Evolutionary conservation across 2,797 vertebrate species (phyloP), one percentile per base, ranked within the genome.

Genomic region (Anomalospiza imberbis): DNA sequence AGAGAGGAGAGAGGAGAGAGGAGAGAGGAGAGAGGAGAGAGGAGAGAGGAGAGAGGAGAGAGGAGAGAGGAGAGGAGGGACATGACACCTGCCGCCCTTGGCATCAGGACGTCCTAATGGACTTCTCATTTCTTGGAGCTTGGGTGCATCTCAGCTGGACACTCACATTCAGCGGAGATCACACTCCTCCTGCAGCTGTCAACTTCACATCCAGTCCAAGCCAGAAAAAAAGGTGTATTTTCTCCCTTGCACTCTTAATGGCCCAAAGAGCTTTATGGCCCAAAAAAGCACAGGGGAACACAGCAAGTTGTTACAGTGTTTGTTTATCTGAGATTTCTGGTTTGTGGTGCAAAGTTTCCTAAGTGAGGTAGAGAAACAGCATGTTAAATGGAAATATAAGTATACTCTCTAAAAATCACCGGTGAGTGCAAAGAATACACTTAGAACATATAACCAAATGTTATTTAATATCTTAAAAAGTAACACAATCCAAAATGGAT

Each of bases 401-500:
- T 40, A 40, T 34, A 81, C 66, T 71, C 75, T 68, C 72, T 78
- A 73, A 81, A 95, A 93, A 82, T 53, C 91, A 93, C 77, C 32
- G 90, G 87, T 47, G 91, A 93, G 91, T 82, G 92, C 97, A 97
- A 98, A 96, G 95, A 98, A 98, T 97, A 97, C 98, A 98, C 98
- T 98, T 98, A 97, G 95, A 98, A 98, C 98, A 97, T 98, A 97
- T 99, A 99, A 98, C 98, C 98, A 99, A 99, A 99, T 98, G 98
- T 99, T 99, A 99, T 99, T 99, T 99, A 99, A 99, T 99, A 99
- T 99, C 98, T 99, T 99, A 99, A 99, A 99, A 99, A 99, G 98
- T 99, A 99, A 99, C 99, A 99, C 98, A 98, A 99, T 99, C 98
- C 99, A 99, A 98, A 98, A 98, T 98, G 98, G 98, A 98, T 98